phyloP scores from a whole-genome alignment of 2,113 vertebrate species.

The Plectropomus leopardus region DNA sequence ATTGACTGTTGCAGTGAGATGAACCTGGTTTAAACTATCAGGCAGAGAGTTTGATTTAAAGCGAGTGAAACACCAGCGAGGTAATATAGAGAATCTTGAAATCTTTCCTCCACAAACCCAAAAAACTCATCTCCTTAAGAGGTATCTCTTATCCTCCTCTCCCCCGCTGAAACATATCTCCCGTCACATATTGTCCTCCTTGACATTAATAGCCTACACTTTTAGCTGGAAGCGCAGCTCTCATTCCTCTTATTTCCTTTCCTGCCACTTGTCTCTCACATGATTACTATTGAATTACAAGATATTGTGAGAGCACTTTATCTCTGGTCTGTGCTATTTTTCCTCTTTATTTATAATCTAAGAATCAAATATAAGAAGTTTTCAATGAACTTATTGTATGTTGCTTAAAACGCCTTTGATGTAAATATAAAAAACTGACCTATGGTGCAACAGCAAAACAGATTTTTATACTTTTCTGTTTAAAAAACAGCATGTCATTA shows the following conservation, averaged over 20 bases:
- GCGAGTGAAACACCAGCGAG: not conserved
- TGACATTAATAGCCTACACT: constrained; percentile 36
- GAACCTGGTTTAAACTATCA: constrained; percentile 3
- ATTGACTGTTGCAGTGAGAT: not conserved
- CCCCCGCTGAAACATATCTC: constrained; percentile 28
- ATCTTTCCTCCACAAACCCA: not conserved
- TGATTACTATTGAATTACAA: constrained; percentile 17
- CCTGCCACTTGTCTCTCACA: constrained; percentile 35
- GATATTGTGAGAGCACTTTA: not conserved
- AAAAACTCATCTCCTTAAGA: constrained; percentile 35
- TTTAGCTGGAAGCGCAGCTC: constrained; percentile 22
- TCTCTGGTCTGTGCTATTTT: not conserved
- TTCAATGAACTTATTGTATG: not conserved
- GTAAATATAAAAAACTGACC: not conserved
- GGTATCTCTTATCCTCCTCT: constrained; percentile 7
- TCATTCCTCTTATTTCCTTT: constrained; percentile 32
- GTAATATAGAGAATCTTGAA: not conserved
- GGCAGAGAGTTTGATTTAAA: constrained; percentile 4
- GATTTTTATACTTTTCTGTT: not conserved
- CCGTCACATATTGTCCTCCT: constrained; percentile 6
- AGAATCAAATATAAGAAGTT: not conserved
- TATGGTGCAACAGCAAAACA: not conserved
- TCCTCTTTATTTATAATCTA: constrained; percentile 6
- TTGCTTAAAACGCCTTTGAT: not conserved
- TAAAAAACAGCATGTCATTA: not conserved